Evolutionary conservation across 2,113 vertebrate species (phyloP), one percentile per base, ranked within the genome.

Genomic region (Peromyscus leucopus): DNA sequence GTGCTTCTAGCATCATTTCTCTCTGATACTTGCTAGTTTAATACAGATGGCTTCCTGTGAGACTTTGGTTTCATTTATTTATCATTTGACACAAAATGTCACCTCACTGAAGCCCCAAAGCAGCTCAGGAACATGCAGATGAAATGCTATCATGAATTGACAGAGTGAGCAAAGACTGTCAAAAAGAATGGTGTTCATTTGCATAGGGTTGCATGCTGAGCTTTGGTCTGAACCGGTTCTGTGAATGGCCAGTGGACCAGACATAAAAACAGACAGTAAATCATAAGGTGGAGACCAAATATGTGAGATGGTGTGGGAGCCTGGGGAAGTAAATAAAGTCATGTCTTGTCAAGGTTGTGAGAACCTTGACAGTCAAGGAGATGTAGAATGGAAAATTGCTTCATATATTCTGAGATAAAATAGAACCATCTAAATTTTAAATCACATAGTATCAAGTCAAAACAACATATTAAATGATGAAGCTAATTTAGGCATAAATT

Each of bases 311-410:
- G 16, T 91, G 33, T 91, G 7, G 65, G 46, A 91, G 39, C 42
- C 72, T 78, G 26, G 13, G n/a, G 7, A 96, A 91, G 48, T 96
- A 96, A 96, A 96, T 91, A 94, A 95, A 93, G 33, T 84, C 76
- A 95, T 92, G 55, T 19, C 67, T 74, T 72, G 36, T 94, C 80
- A 95, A 94, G 59, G 76, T 93, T 85, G 93, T 85, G 91, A 85
- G 67, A 91, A 92, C 16, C n/a, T 90, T 93, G 71, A 93, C 55
- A 93, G 57, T 76, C 63, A 91, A n/a, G 39, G 24, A 94, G 12
- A 86, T 74, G 1, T 65, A 89, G 69, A 79, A 74, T 79, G 48
- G 55, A 63, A 95, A 95, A 63, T 8, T 90, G 85, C 86, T 87
- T 94, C 48, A 80, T 87, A 93, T 96, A 93, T 96, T 89, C 42